Conservation (phyloP, 2,797 vertebrate genomes). For the Tokudaia tokunoshimensis region DNA sequence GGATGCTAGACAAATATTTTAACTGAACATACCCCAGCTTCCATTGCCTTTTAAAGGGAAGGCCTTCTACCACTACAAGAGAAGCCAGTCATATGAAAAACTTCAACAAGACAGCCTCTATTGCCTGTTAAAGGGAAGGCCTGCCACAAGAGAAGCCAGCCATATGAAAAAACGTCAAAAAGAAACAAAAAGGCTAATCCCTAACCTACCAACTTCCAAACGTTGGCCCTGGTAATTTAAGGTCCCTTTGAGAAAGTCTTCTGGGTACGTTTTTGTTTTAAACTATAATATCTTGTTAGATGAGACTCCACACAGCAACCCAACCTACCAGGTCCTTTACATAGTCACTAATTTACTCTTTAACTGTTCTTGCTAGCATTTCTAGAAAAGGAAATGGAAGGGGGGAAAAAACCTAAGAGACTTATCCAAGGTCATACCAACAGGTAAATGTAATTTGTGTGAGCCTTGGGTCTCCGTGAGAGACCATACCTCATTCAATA, state of each 20-base stretch:
- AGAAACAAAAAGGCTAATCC: not conserved
- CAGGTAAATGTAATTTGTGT: not conserved
- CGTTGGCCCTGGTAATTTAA: not conserved
- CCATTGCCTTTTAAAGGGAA: not conserved
- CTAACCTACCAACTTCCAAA: not conserved
- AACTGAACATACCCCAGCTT: not conserved
- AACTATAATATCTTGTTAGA: not conserved
- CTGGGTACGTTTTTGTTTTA: not conserved
- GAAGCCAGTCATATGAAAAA: not conserved
- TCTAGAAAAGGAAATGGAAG: constrained; percentile 38
- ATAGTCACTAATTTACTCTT: not conserved
- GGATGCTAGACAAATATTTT: not conserved
- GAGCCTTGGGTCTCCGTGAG: not conserved
- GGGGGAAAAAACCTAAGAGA: not conserved
- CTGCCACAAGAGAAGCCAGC: not conserved
- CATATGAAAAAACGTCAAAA: not conserved
- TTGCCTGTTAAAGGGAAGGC: not conserved
- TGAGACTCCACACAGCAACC: not conserved
- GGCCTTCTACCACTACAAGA: not conserved
- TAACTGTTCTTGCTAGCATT: not conserved
- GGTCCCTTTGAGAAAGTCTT: not conserved
- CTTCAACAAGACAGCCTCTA: not conserved
- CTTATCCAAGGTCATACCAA: not conserved
- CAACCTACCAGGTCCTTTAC: not conserved
- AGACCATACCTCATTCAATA: not conserved